Percentiles rank a stretch among this genome's conserved stretches.
phyloP scores from a whole-genome alignment of 2,797 vertebrate genomes.

The Acanthurus lineatus region DNA sequence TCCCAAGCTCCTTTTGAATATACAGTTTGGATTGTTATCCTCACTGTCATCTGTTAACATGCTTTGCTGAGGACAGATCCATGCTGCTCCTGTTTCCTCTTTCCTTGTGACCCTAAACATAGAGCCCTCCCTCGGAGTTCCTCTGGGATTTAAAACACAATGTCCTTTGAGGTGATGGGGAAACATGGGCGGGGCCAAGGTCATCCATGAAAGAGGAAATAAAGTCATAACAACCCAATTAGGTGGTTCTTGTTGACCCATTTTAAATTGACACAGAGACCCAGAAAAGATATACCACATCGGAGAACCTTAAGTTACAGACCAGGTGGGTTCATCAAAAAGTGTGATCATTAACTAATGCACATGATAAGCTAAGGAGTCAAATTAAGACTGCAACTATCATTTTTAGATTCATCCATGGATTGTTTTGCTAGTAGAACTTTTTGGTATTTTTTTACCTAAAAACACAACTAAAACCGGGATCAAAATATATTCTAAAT shows the following conservation, averaged over 20 bases:
- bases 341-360: not conserved
- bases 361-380: not conserved
- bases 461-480: not conserved
- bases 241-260: slow-evolving; percentile 1
- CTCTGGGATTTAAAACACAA: slow-evolving; percentile 74
- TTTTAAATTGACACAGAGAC: not conserved
- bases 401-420: not conserved
- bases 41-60: slow-evolving; percentile 27
- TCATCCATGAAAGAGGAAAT: slow-evolving; percentile 36
- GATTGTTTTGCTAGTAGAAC: not conserved
- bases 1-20: not conserved
- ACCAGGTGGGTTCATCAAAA: not conserved
- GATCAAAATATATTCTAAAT: not conserved
- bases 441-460: not conserved
- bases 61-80: slow-evolving; percentile 15
- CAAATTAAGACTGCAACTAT: not conserved
- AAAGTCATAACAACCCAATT: not conserved
- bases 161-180: slow-evolving; percentile 61
- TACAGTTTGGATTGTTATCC: not conserved
- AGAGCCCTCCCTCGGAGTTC: slow-evolving; percentile 63
- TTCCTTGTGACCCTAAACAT: slow-evolving; percentile 69
- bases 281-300: not conserved
- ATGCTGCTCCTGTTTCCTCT: slow-evolving; percentile 57
- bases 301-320: too few relatives aligned
- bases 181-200: slow-evolving; percentile 22